Evolutionary conservation across 2,797 vertebrate genomes (phyloP).

Genomic region (Tadarida brasiliensis): DNA sequence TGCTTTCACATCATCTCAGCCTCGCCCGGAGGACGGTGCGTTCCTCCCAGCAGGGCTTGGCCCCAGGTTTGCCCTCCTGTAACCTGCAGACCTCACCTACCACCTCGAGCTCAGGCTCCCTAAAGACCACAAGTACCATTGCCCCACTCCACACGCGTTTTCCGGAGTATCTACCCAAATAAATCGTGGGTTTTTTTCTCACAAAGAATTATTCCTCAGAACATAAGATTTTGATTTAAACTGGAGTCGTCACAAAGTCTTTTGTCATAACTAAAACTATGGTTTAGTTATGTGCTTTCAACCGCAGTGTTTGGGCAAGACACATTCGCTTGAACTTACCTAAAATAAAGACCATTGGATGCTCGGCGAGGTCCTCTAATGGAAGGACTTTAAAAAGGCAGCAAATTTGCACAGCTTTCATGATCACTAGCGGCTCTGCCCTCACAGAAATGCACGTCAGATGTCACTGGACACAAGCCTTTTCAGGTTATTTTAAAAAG

Average conservation of each 20-base stretch:
- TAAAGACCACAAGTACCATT: not conserved
- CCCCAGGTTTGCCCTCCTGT: not conserved
- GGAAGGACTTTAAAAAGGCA: not conserved
- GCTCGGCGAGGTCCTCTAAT: not conserved
- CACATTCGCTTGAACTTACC: not conserved
- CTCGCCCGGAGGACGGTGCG: not conserved
- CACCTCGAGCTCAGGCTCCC: not conserved
- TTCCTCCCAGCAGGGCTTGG: not conserved
- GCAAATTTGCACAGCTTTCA: not conserved
- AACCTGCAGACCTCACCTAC: not conserved
- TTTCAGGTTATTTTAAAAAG: not conserved
- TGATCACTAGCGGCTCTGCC: not conserved
- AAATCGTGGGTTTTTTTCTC: not conserved
- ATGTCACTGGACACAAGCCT: not conserved
- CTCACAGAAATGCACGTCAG: not conserved
- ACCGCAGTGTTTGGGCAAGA: not conserved
- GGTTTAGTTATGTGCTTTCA: not conserved
- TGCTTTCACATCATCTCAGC: not conserved
- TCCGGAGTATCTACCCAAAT: not conserved
- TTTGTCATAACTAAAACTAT: not conserved
- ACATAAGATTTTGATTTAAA: not conserved
- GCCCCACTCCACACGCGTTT: not conserved
- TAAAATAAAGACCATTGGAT: not conserved
- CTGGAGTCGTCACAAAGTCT: not conserved
- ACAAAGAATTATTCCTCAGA: not conserved